A percentile compares a stretch with the other conserved stretches of the same genome.
phyloP scores from a whole-genome alignment of 2,888 invertebrate genomes.

The Drosophila tanythrix region DNA sequence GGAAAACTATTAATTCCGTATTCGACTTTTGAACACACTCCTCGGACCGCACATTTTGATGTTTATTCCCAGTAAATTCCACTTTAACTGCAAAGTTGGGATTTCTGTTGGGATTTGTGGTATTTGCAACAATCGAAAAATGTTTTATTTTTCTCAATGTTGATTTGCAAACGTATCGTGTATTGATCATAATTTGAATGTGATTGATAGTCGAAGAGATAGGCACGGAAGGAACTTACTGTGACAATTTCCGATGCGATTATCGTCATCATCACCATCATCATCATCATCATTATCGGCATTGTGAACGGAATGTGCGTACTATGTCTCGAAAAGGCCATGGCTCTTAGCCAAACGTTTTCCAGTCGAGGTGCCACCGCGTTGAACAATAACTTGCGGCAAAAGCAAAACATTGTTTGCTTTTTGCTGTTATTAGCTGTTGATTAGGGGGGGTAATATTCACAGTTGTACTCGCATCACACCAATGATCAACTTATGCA shows the following conservation, averaged over 20 bases:
- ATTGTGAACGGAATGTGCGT: conserved; percentile 44
- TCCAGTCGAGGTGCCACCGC: conserved; percentile 21
- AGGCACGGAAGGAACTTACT: conserved; percentile 55
- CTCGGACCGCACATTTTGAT: neutral
- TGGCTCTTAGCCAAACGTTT: conserved; percentile 46
- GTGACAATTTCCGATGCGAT: conserved; percentile 68
- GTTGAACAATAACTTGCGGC: conserved; percentile 47
- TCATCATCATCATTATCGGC: conserved; percentile 47
- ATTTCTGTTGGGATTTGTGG: neutral
- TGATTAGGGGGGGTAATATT: conserved; percentile 45
- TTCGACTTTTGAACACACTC: neutral
- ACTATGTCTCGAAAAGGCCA: conserved; percentile 42
- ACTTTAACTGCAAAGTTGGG: neutral
- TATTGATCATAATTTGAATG: conserved; percentile 15
- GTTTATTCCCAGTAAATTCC: too few species aligned
- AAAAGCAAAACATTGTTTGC: conserved; percentile 54
- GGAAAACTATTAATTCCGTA: neutral
- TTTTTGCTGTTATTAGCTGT: conserved; percentile 40
- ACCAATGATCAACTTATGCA: conserved; percentile 42
- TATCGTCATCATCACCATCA: conserved; percentile 52
- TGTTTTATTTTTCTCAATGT: neutral
- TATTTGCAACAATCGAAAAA: neutral
- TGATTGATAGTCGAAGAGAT: conserved; percentile 2
- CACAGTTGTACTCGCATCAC: conserved; percentile 42
- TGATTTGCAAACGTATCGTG: neutral